Evolutionary conservation across 2,797 vertebrate genomes (phyloP).

Genomic region (Trematomus bernacchii): DNA sequence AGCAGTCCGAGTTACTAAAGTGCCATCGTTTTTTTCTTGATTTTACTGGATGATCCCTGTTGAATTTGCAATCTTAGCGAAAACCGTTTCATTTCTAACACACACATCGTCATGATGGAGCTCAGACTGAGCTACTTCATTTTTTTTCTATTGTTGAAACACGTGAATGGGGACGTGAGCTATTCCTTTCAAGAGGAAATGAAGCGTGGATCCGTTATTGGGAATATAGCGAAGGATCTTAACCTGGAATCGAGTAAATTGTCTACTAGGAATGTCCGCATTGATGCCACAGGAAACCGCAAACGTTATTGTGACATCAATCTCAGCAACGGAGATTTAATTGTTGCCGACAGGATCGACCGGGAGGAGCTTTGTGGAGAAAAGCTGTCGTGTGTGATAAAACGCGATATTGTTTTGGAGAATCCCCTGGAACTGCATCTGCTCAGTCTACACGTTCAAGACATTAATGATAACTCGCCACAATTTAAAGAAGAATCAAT

Average conservation of each 20-base stretch:
- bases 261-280: conserved; percentile 44
- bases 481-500: conserved; percentile 40
- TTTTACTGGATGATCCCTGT: accelerated
- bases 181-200: conserved; percentile 48
- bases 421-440: conserved; percentile 75
- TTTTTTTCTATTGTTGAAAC: conserved; percentile 7
- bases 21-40: background rate
- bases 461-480: conserved; percentile 78
- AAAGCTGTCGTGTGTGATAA: conserved; percentile 68
- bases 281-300: background rate
- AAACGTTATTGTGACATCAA: conserved; percentile 66
- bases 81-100: background rate
- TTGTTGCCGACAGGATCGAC: conserved; percentile 76
- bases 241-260: conserved; percentile 36
- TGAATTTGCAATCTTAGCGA: background rate
- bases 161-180: conserved; percentile 36
- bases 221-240: conserved; percentile 40
- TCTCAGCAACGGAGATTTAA: conserved; percentile 61
- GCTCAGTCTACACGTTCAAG: conserved; percentile 66
- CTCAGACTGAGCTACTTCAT: background rate
- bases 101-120: conserved; percentile 7
- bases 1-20: background rate
- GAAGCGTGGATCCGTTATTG: conserved; percentile 48
- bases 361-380: conserved; percentile 76
- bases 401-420: conserved; percentile 67